phyloP scores from a whole-genome alignment of 2,113 vertebrate species.

The Tetrao urogallus region DNA sequence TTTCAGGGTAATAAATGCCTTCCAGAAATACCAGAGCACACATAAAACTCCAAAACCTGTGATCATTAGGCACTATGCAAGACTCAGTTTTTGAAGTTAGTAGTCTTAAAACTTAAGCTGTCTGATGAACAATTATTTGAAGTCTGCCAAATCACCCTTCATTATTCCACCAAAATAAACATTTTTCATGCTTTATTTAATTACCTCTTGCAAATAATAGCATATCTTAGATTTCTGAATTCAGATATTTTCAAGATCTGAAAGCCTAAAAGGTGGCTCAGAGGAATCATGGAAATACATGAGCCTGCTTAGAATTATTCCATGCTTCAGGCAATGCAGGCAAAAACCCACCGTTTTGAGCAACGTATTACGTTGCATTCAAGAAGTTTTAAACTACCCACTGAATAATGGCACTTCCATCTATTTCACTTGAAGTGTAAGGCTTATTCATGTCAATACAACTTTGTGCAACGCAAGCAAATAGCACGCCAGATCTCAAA shows the following conservation, averaged over 20 bases:
- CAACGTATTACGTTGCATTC: neutral
- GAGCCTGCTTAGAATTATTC: neutral
- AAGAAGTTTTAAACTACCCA: neutral
- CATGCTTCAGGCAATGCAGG: neutral
- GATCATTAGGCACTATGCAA: neutral
- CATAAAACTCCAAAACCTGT: neutral
- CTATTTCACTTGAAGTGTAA: neutral
- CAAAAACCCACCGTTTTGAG: neutral
- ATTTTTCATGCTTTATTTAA: neutral
- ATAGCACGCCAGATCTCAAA: neutral
- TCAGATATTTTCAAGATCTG: neutral
- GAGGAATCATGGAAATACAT: slow-evolving; percentile 1
- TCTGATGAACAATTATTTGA: neutral
- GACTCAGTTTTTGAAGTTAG: no score
- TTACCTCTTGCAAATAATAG: neutral
- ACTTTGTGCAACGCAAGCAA: neutral
- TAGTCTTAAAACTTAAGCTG: no score
- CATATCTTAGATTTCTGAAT: neutral
- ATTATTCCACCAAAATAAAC: neutral
- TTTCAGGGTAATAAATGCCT: neutral
- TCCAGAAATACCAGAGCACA: neutral
- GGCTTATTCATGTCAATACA: neutral
- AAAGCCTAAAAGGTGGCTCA: neutral
- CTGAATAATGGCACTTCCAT: neutral
- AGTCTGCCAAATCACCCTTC: neutral